Base-by-base conservation (phyloP, 2,888 invertebrate genomes). In the Argyresthia goedartella region DNA sequence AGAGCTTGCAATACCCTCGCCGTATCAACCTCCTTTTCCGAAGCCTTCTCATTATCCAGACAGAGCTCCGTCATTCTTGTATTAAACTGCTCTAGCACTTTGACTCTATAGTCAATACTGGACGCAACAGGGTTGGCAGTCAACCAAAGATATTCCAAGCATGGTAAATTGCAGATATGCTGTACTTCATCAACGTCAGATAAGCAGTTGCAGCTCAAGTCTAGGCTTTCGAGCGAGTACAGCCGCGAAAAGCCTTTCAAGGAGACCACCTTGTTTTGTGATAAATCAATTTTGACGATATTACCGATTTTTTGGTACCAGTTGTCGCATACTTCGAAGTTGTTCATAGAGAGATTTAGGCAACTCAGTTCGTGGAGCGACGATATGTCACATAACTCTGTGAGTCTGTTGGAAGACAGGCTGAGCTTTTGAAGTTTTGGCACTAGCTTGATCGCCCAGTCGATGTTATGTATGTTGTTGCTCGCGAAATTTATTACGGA, bases 1-100 rank as follows among this genome's bases (percentile, higher is more conserved):
- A 98, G 86, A 1, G 98, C 98, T 72, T 96, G 93, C 56, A 97
- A 80, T 41, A 98, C 94, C 42, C 95, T 91, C 0, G 97, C 96
- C 2, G 95, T 97, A 67, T 98, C 98, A 60, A 97, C 73, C 73
- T 98, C 98, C 60, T 93, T 92, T 65, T 93, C 93, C 10, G 94
- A 92, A 0, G 96, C 93, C 59, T 91, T 93, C 66, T 95, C 94
- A 68, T 95, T 95, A 69, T 99, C 98, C 55, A 98, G 77, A 66
- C 91, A 92, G 41, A 98, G 91, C 71, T 97, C 95, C 11, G 89
- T 82, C 62, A 95, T 95, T 57, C 97, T 89, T 47, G 91, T 90
- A 49, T 94, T 93, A 69, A 98, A 97, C 61, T 94, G 91, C 63
- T 96, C 95, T 59, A 98, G 85, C 2, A 97, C 94, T 67, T 95